A percentile compares a stretch with the other conserved stretches of the same genome.
These are phyloP conservation scores for Bolborhynchus lineola DNA, from an alignment of 2,113 vertebrate species.

Conservation along the genomic window DNA sequence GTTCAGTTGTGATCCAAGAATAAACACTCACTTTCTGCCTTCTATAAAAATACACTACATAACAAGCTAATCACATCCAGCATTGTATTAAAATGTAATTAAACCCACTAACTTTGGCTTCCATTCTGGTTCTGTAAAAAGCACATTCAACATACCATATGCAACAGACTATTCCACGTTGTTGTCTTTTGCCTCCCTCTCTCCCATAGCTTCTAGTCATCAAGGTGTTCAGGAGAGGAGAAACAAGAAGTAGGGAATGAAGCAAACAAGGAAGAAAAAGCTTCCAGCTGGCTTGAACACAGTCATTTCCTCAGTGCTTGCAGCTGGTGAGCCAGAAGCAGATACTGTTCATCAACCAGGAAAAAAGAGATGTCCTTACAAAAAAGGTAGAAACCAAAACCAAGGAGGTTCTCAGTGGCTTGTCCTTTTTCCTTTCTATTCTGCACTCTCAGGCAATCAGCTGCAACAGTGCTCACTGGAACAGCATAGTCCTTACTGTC, in stretches of 20 bases:
- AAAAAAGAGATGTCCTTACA: background rate
- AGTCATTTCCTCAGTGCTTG: background rate
- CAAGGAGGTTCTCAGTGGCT: background rate
- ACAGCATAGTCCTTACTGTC: background rate
- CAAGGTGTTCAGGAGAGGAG: background rate
- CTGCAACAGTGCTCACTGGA: fast-evolving
- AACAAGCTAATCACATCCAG: background rate
- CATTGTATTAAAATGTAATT: background rate
- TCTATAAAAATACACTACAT: background rate
- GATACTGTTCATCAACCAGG: background rate
- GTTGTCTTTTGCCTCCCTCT: background rate
- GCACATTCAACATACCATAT: background rate
- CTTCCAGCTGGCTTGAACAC: background rate
- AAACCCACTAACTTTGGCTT: background rate
- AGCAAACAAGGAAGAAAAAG: background rate
- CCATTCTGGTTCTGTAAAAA: background rate
- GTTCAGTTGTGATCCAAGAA: background rate
- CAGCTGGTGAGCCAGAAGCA: background rate
- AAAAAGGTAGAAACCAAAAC: background rate
- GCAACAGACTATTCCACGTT: background rate
- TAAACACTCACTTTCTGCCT: background rate
- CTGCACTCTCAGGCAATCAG: background rate
- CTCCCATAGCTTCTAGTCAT: background rate
- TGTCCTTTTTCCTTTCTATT: background rate
- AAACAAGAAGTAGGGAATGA: fast-evolving